Percentiles rank a stretch among this genome's conserved stretches.
phyloP scores from a whole-genome alignment of 2,113 vertebrate genomes.

The Daboia siamensis region DNA sequence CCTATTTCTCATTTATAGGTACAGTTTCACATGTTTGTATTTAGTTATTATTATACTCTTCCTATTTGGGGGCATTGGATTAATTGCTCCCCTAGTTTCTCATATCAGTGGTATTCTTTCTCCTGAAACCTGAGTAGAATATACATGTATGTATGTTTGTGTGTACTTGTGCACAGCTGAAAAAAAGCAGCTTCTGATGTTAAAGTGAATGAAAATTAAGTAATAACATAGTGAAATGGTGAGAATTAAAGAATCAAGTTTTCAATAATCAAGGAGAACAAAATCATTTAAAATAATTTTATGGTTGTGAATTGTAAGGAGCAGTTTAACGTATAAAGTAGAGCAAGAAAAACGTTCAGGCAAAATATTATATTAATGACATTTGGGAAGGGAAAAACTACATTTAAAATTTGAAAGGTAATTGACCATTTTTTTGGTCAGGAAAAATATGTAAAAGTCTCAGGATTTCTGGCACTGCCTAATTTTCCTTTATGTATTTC shows the following conservation, averaged over 20 bases:
- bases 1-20: not conserved
- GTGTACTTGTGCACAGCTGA: not conserved
- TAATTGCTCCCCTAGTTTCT: not conserved
- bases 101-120: not conserved
- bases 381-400: not conserved
- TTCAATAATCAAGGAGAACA: not conserved
- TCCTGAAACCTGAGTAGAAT: not conserved
- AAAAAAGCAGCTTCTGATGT: not conserved
- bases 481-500: not conserved
- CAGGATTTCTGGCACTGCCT: not conserved
- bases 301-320: not conserved
- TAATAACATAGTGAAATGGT: not conserved
- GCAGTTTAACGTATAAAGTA: not conserved
- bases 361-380: not conserved
- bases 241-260: not conserved
- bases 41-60: not conserved
- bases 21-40: not conserved
- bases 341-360: not conserved
- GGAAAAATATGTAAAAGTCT: not conserved
- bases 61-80: not conserved
- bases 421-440: not conserved
- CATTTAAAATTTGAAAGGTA: not conserved
- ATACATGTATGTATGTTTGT: not conserved
- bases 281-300: not conserved
- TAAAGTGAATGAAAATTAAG: not conserved